A percentile compares a stretch with the other conserved stretches of the same genome.
phyloP scores from a whole-genome alignment of 1,140 invertebrate species.

The Cherax destructor region DNA sequence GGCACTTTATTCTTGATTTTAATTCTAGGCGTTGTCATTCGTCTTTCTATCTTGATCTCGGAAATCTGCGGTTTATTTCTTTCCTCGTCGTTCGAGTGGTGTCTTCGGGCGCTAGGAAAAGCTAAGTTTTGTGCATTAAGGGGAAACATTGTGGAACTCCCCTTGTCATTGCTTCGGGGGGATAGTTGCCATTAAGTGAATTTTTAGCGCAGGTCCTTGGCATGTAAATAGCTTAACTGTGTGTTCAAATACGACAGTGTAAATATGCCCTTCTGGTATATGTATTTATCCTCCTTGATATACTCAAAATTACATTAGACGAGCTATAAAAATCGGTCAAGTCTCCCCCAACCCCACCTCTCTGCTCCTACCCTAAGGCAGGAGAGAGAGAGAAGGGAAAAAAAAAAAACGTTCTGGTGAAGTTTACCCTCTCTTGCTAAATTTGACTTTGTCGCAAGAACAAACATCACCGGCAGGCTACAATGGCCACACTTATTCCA shows the following conservation, averaged over 20 bases:
- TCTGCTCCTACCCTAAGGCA: conserved; percentile 15
- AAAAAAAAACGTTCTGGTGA: neutral
- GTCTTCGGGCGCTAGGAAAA: neutral
- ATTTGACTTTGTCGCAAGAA: conserved; percentile 26
- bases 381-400: neutral
- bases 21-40: conserved; percentile 49
- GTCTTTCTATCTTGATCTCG: conserved; percentile 31
- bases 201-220: conserved; percentile 16
- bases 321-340: conserved; percentile 21
- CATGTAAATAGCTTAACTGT: conserved; percentile 27
- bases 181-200: conserved; percentile 36
- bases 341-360: conserved; percentile 1
- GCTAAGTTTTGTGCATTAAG: neutral
- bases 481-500: conserved; percentile 23
- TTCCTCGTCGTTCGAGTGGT: neutral
- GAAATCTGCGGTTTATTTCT: neutral
- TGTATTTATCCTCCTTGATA: conserved; percentile 47
- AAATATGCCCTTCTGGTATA: neutral
- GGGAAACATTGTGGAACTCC: neutral
- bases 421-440: conserved; percentile 14
- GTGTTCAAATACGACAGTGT: conserved; percentile 27
- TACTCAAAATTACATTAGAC: conserved; percentile 46
- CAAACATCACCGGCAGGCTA: neutral
- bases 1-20: conserved; percentile 43
- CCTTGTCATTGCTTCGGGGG: conserved; percentile 9